Conservation (phyloP, 2,113 vertebrate species). For the Clinocottus analis region DNA sequence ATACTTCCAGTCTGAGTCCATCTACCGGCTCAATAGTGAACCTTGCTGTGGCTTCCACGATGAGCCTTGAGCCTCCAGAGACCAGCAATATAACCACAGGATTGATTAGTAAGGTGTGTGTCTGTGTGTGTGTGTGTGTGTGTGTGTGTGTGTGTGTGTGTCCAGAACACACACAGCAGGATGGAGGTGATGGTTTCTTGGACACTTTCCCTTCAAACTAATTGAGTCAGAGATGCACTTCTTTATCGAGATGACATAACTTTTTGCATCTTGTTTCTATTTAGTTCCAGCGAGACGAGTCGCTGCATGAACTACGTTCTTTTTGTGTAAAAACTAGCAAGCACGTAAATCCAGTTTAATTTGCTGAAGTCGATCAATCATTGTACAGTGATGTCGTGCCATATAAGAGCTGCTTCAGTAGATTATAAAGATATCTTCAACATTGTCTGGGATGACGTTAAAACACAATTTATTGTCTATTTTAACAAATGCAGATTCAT, state of each 20-base stretch:
- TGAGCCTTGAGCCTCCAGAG: conserved; percentile 40
- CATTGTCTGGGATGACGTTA: neutral
- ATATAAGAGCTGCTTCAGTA: neutral
- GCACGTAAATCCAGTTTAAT: neutral
- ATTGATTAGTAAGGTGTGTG: conserved; percentile 49
- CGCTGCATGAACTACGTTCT: neutral
- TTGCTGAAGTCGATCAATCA: neutral
- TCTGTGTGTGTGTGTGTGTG: conserved; percentile 19
- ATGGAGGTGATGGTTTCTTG: conserved; percentile 8
- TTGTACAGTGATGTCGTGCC: neutral
- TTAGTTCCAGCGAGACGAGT: neutral
- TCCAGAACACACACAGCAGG: neutral
- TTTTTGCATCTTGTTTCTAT: neutral
- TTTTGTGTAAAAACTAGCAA: neutral
- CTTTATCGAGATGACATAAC: neutral
- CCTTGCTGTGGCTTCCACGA: conserved; percentile 49
- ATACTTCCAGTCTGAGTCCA: conserved; percentile 8
- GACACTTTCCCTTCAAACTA: conserved; percentile 3
- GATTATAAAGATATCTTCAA: neutral
- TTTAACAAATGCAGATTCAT: neutral
- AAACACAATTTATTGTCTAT: neutral
- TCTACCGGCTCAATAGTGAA: conserved; percentile 58
- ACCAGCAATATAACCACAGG: conserved; percentile 20
- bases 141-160: conserved; percentile 12
- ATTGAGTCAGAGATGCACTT: neutral